These are phyloP conservation scores for Marmota flaviventris DNA, from an alignment of 2,113 vertebrate species.

Conservation along the genomic window DNA sequence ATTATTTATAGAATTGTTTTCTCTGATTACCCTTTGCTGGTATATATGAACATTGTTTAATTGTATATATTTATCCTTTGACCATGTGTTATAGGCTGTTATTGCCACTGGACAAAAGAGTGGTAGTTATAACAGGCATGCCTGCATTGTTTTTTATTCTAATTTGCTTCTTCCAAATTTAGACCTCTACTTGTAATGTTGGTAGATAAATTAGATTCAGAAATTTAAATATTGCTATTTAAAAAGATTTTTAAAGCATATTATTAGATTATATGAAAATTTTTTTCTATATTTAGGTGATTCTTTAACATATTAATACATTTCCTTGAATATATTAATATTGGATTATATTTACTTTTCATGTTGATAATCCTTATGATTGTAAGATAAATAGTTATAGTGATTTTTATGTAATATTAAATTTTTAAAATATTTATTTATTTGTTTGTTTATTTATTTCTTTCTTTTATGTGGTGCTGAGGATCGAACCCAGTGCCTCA, in stretches of 20 bases:
- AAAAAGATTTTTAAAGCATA: neutral
- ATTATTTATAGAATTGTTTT: neutral
- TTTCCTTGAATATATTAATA: neutral
- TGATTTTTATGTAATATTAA: neutral
- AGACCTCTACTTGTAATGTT: neutral
- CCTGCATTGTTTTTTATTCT: neutral
- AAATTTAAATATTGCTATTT: neutral
- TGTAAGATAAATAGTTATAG: neutral
- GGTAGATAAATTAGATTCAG: neutral
- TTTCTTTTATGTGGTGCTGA: too few species aligned
- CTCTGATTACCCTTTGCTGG: neutral
- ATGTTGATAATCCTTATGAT: neutral
- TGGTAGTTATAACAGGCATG: accelerated
- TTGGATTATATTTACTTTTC: neutral
- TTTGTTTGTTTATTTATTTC: too few species aligned
- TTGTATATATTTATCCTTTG: neutral
- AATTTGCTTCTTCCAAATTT: neutral
- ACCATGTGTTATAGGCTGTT: too few species aligned
- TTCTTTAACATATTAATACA: neutral
- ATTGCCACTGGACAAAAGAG: neutral
- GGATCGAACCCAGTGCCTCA: too few species aligned
- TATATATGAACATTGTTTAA: neutral
- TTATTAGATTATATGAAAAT: neutral
- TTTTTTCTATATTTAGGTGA: neutral
- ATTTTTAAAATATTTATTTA: too few species aligned